A percentile compares a stretch with the other conserved stretches of the same genome.
Evolutionary conservation across 2,888 invertebrate species (phyloP).

Genomic region (Deilephila porcellus): DNA sequence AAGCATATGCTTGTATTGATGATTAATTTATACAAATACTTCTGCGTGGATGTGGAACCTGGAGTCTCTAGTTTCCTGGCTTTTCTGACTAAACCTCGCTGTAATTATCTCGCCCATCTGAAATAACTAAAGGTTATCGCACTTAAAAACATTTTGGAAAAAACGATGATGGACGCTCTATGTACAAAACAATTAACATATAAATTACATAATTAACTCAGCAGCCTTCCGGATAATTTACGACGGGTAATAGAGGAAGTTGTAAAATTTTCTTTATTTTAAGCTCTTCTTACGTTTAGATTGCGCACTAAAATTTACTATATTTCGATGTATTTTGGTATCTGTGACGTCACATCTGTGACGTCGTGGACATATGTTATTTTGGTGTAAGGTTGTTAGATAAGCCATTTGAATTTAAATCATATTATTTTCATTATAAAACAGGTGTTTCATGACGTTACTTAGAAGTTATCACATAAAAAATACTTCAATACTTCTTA

Average conservation of each 20-base stretch:
- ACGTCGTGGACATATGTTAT: too few relatives aligned
- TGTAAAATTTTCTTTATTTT: conserved; percentile 44
- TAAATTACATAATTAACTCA: conserved; percentile 40
- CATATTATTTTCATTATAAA: too few relatives aligned
- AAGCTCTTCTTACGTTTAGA: conserved; percentile 17
- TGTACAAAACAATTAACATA: conserved; percentile 35
- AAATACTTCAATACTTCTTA: too few relatives aligned
- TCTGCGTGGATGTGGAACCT: too few relatives aligned
- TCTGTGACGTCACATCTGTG: background rate
- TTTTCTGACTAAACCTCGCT: background rate
- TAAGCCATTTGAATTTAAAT: background rate
- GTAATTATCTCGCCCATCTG: background rate
- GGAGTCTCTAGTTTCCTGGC: too few relatives aligned
- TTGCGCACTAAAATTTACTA: background rate
- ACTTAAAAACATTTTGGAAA: background rate
- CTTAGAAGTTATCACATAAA: too few relatives aligned
- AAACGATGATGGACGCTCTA: background rate
- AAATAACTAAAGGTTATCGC: conserved; percentile 15
- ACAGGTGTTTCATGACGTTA: too few relatives aligned
- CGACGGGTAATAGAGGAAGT: conserved; percentile 40
- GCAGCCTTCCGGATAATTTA: conserved; percentile 31
- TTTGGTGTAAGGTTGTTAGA: background rate
- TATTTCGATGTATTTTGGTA: background rate
- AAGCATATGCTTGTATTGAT: too few relatives aligned
- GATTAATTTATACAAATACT: too few relatives aligned